These are phyloP conservation scores for Mactromeris polynyma DNA, from an alignment of 2,888 invertebrate species.

Conservation along the genomic window DNA sequence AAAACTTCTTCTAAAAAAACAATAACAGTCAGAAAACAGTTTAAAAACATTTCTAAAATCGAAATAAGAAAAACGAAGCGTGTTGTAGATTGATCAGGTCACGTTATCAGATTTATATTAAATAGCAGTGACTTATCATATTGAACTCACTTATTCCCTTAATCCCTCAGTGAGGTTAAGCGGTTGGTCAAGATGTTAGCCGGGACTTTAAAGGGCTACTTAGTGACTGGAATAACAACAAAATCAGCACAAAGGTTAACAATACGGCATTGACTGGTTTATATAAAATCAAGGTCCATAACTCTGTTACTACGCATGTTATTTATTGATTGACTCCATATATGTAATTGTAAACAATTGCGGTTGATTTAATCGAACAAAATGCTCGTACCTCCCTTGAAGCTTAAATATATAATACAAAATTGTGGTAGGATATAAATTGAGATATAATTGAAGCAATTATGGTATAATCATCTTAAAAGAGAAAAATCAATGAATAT, in stretches of 20 bases:
- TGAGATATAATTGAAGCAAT: conserved; percentile 5
- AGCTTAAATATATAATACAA: neutral
- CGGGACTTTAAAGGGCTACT: conserved; percentile 18
- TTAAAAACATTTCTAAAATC: neutral
- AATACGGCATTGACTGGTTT: neutral
- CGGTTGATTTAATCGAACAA: neutral
- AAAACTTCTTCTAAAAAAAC: too few species aligned
- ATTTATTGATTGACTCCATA: neutral
- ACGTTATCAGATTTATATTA: neutral
- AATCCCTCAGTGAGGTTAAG: conserved; percentile 37
- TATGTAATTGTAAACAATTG: too few species aligned
- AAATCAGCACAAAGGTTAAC: neutral
- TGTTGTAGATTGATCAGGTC: neutral
- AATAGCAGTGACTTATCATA: neutral
- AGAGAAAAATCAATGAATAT: conserved; percentile 9
- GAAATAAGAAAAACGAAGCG: neutral
- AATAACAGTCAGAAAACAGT: neutral
- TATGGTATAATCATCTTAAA: neutral
- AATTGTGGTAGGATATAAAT: neutral
- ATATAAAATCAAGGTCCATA: conserved; percentile 5
- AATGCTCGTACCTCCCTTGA: neutral
- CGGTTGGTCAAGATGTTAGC: conserved; percentile 33
- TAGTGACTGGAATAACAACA: conserved; percentile 11
- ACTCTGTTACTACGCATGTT: neutral
- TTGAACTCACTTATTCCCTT: neutral